Evolutionary conservation across 2,888 invertebrate genomes (phyloP), one percentile per base, ranked within the genome.

Genomic region (Xanthorhoe designata): DNA sequence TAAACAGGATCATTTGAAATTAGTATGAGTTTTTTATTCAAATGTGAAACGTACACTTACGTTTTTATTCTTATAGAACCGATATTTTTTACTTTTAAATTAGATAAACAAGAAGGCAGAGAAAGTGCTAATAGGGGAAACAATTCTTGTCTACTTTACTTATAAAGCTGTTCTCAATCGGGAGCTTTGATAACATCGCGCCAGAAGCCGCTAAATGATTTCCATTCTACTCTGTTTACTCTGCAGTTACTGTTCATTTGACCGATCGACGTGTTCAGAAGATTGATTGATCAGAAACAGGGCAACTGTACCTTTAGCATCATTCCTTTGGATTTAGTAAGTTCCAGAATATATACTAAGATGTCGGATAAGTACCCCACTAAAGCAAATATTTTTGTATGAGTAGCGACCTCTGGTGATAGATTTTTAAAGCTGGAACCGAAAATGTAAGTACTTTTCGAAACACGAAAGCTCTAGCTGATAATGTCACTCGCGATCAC

Each of bases 191-290:
- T 82, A 82, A 72, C 64, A 71, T 67, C 68, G 75, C 74, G 69
- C 72, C 72, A 76, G 69, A 62, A 60, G 75, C 74, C 42, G 86
- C 85, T 88, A 88, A 89, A 79, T 83, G 84, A 75, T 79, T 81
- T 83, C 84, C 83, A 82, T 83, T 78, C 76, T 72, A 68, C 58
- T 53, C 53, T 86, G 84, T 88, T 87, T 88, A 79, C 81, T 53
- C 76, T 79, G 74, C 75, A 85, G 86, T 89, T 88, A 88, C 82
- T 73, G 73, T 78, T 82, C 78, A 85, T 88, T 88, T 81, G 80
- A 82, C 73, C 79, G 57, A 58, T 76, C 68, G 67, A 71, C 72
- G 75, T 70, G 75, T 76, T 77, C 72, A 60, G 45, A 59, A 76
- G 81, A 84, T 82, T 83, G 83, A 84, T 83, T 79, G 80, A 80